A percentile compares a stretch with the other conserved stretches of the same genome.
These are phyloP conservation scores for Aldrovandia affinis DNA, from an alignment of 2,797 vertebrate species.

Conservation along the genomic window DNA sequence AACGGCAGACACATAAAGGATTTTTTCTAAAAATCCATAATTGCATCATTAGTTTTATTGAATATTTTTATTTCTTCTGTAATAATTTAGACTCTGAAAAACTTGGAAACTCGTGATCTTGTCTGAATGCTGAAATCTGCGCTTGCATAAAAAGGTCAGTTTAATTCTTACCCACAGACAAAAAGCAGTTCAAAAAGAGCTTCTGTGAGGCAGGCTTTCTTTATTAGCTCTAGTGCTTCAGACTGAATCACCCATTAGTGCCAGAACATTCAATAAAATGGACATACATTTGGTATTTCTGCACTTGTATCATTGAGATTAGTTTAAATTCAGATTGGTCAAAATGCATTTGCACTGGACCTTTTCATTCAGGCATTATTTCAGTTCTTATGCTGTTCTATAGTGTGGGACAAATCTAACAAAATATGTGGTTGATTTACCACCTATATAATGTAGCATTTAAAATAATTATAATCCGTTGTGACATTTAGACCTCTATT, in stretches of 20 bases:
- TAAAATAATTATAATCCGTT: neutral
- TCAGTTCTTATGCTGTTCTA: neutral
- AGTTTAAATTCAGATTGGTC: neutral
- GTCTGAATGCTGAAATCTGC: neutral
- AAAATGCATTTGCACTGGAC: too few species aligned
- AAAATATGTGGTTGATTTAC: neutral
- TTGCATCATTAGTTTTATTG: conserved; percentile 59
- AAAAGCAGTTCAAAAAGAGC: neutral
- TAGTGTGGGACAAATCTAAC: neutral
- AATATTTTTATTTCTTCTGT: conserved; percentile 58
- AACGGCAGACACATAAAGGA: conserved; percentile 57
- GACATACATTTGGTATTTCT: neutral
- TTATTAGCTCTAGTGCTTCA: neutral
- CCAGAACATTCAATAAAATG: neutral
- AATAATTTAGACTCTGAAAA: conserved; percentile 54
- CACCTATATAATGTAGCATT: neutral
- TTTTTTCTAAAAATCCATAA: conserved; percentile 66
- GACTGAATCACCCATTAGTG: neutral
- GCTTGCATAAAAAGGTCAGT: neutral
- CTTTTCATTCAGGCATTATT: neutral
- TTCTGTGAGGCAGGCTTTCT: neutral
- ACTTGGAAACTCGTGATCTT: conserved; percentile 46
- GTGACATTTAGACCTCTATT: neutral
- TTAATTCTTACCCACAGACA: neutral
- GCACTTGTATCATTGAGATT: neutral